A percentile compares a stretch with the other conserved stretches of the same genome.
These are phyloP conservation scores for Heterotis niloticus DNA, from an alignment of 2,113 vertebrate species.

Conservation along the genomic window DNA sequence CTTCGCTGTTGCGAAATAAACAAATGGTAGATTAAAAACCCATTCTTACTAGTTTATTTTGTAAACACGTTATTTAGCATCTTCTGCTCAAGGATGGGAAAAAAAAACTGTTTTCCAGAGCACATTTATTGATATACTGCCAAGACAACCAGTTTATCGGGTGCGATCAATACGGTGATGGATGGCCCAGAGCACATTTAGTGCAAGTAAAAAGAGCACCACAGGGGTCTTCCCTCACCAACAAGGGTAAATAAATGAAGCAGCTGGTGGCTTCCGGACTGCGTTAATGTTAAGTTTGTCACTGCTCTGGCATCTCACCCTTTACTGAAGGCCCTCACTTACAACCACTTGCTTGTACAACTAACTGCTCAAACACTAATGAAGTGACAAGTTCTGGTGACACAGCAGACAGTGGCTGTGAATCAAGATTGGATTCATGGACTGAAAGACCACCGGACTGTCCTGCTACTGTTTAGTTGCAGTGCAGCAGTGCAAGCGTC, in stretches of 20 bases:
- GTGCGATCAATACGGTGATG: slow-evolving; percentile 35
- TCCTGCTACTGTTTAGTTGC: no score
- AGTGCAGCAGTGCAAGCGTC: not conserved
- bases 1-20: no score
- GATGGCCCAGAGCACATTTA: slow-evolving; percentile 36
- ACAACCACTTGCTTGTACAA: slow-evolving; percentile 33
- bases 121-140: slow-evolving; percentile 16
- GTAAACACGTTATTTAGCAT: not conserved
- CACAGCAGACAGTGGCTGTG: slow-evolving; percentile 8
- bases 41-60: no score
- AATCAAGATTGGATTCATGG: slow-evolving; percentile 10
- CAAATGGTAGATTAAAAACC: not conserved
- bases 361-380: slow-evolving; percentile 43
- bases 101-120: not conserved
- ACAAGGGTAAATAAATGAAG: slow-evolving; percentile 44
- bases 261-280: slow-evolving; percentile 30
- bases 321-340: slow-evolving; percentile 49
- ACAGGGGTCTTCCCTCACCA: slow-evolving; percentile 36
- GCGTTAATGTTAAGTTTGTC: slow-evolving; percentile 44
- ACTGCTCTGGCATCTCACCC: slow-evolving; percentile 40
- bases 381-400: slow-evolving; percentile 35
- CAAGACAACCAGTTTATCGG: slow-evolving; percentile 18
- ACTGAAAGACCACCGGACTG: no score
- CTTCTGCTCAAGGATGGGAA: not conserved
- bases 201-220: slow-evolving; percentile 32